phyloP scores from a whole-genome alignment of 2,113 vertebrate species.

The Silurus asotus region DNA sequence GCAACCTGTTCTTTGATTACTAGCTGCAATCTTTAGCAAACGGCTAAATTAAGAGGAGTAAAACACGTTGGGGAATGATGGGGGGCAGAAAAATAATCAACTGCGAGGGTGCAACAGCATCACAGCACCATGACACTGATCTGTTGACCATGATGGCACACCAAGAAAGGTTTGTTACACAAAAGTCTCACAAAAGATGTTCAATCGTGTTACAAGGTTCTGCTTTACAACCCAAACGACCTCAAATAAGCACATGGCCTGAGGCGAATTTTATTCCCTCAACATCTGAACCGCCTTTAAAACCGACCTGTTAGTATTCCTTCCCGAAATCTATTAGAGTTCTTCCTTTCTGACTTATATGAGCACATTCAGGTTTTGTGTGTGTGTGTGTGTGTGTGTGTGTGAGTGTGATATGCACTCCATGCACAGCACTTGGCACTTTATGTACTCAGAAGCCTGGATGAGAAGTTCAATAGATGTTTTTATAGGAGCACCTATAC shows the following conservation, averaged over 20 bases:
- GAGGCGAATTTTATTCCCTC: constrained; percentile 24
- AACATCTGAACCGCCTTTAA: constrained; percentile 16
- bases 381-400: not conserved
- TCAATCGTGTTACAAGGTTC: not conserved
- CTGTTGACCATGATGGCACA: not conserved
- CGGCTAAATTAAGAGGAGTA: not conserved
- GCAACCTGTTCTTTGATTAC: not conserved
- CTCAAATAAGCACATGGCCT: constrained; percentile 12
- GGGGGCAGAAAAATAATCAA: not conserved
- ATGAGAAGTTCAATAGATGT: constrained; percentile 16
- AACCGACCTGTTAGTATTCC: not conserved
- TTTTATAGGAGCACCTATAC: constrained; percentile 29
- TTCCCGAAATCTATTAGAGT: not conserved
- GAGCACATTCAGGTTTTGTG: not conserved
- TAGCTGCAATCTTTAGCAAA: not conserved
- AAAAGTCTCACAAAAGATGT: not conserved
- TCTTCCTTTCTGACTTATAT: not conserved
- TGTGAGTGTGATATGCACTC: not conserved
- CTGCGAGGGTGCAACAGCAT: not conserved
- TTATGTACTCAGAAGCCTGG: constrained; percentile 20
- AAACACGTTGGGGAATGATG: not conserved
- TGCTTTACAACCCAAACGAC: constrained; percentile 22
- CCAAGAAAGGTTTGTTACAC: not conserved
- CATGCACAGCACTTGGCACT: not conserved
- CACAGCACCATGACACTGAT: not conserved